Conservation (phyloP, 2,113 vertebrate species). For the Tenrec ecaudatus region DNA sequence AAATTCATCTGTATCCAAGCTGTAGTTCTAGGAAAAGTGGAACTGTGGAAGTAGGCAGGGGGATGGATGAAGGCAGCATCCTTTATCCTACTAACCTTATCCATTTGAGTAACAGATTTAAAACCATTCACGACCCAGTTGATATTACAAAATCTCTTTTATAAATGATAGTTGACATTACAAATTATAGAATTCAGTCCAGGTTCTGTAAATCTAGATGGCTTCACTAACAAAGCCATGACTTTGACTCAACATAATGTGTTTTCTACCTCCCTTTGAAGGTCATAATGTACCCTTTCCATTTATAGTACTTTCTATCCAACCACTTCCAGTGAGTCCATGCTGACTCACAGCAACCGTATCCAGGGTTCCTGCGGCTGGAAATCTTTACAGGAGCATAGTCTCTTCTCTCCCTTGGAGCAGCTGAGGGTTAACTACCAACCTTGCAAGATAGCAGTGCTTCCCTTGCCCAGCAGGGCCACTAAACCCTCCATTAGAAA, state of each 20-base stretch:
- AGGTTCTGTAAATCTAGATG: conserved; percentile 48
- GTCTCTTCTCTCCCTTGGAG: too few relatives aligned
- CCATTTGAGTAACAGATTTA: neutral
- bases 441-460: too few relatives aligned
- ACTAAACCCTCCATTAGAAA: neutral
- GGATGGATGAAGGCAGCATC: neutral
- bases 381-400: too few relatives aligned
- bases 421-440: too few relatives aligned
- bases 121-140: neutral
- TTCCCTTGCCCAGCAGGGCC: too few relatives aligned
- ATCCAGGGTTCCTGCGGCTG: too few relatives aligned
- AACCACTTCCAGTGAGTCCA: too few relatives aligned
- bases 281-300: neutral
- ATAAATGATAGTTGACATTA: conserved; percentile 24
- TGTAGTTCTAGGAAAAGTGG: neutral
- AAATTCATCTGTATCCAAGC: neutral
- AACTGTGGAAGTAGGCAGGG: neutral
- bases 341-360: too few relatives aligned
- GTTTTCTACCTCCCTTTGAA: conserved; percentile 28
- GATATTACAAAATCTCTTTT: neutral
- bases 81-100: neutral
- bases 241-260: neutral
- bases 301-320: conserved; percentile 21
- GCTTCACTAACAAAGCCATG: neutral
- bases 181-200: neutral